These are phyloP conservation scores for Pseudomyrmex pallidus DNA, from an alignment of 1,140 invertebrate genomes.

Conservation along the genomic window DNA sequence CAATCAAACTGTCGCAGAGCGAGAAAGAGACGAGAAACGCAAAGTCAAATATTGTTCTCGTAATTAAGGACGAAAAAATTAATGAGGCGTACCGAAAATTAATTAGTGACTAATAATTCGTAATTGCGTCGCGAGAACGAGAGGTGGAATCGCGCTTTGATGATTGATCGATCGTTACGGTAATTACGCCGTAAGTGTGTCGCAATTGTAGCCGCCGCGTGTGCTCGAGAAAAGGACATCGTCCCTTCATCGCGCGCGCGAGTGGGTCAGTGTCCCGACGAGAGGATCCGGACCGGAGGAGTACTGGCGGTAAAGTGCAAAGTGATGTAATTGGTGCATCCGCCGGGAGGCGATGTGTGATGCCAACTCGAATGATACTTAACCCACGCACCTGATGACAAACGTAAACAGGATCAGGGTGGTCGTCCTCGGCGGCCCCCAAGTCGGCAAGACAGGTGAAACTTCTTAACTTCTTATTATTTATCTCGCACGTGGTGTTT, in stretches of 20 bases:
- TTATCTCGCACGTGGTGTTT: too few species aligned
- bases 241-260: slow-evolving; percentile 13
- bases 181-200: slow-evolving; percentile 22
- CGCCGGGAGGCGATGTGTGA: slow-evolving; percentile 62
- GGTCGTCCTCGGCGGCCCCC: slow-evolving; percentile 89
- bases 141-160: background rate
- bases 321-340: slow-evolving; percentile 61
- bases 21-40: background rate
- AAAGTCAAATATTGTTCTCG: background rate
- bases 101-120: slow-evolving; percentile 9
- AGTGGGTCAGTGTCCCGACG: slow-evolving; percentile 65
- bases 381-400: slow-evolving; percentile 83
- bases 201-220: slow-evolving; percentile 3
- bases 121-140: background rate
- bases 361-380: slow-evolving; percentile 67
- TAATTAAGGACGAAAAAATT: slow-evolving; percentile 12
- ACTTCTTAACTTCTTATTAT: background rate
- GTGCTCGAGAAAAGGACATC: slow-evolving; percentile 17
- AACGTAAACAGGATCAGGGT: slow-evolving; percentile 90
- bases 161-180: background rate
- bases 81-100: background rate
- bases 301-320: slow-evolving; percentile 52
- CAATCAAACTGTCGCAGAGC: background rate
- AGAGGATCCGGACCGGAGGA: slow-evolving; percentile 26
- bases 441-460: slow-evolving; percentile 88